Conservation (phyloP, 2,888 invertebrate genomes). For the Drosophila fungiperda region DNA sequence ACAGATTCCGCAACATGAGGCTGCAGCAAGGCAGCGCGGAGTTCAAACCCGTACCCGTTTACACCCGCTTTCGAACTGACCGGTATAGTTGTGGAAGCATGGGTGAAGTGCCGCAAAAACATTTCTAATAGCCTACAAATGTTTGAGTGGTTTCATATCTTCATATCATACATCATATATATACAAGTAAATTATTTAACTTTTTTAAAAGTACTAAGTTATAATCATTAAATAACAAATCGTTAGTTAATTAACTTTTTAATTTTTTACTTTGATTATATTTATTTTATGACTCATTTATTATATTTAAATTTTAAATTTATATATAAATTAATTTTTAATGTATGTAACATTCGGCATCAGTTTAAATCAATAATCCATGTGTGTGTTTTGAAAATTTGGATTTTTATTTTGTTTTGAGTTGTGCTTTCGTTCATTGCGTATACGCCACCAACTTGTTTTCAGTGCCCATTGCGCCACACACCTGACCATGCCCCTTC, state of each 20-base stretch:
- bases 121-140: slow-evolving; percentile 20
- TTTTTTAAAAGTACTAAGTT: background rate
- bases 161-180: background rate
- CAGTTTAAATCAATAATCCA: slow-evolving; percentile 16
- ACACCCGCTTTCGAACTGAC: slow-evolving; percentile 31
- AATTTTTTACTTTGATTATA: no score
- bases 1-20: slow-evolving; percentile 63
- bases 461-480: slow-evolving; percentile 48
- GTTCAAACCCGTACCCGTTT: slow-evolving; percentile 38
- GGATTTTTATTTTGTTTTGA: slow-evolving; percentile 65
- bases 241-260: no score
- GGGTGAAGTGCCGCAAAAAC: slow-evolving; percentile 31
- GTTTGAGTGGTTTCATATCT: background rate
- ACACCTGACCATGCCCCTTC: slow-evolving; percentile 25
- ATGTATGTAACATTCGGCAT: slow-evolving; percentile 21
- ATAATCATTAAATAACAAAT: background rate
- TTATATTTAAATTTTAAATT: background rate
- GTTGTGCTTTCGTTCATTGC: slow-evolving; percentile 71
- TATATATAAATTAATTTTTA: slow-evolving; percentile 7
- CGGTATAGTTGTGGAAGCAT: slow-evolving; percentile 3
- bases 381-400: slow-evolving; percentile 50
- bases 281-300: no score
- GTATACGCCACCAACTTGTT: slow-evolving; percentile 62
- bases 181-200: background rate
- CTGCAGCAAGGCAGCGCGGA: slow-evolving; percentile 22